Base-by-base conservation (phyloP, 1,140 invertebrate species). In the Teleogryllus occipitalis region DNA sequence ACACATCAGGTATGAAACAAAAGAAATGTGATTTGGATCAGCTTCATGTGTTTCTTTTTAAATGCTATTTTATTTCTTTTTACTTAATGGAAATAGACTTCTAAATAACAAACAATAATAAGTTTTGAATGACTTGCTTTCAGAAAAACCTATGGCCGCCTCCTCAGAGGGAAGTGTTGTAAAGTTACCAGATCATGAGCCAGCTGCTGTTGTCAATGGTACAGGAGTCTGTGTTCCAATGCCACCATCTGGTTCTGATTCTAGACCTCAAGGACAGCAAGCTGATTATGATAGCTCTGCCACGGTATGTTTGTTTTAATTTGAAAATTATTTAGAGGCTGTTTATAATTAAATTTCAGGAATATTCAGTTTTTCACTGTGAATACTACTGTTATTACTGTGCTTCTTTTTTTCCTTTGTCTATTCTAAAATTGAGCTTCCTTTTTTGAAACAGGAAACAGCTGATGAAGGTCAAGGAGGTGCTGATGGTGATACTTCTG, bases 211-310 rank as follows among this genome's bases (percentile, higher is more conserved):
- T 14, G 54, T 65, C 10, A 65, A 65, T 18, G 54, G 54, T 65
- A 65, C 54, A 14, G 54, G 54, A 3, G 54, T 65, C 10, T 14
- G 54, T 18, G 10, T 65, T 7, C 0, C 54, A 18, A 18, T 10
- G 54, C 54, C 54, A 65, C 54, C 54, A 18, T 18, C 48, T 49
- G 76, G 48, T 12, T 15, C n/a, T 48, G 76, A 77, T 8, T 21
- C 39, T 48, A 18, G 76, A 49, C 12, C 76, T 48, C 78, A 78
- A 73, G 65, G 78, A 74, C 78, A 78, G 77, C 77, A 78, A 82
- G 93, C 95, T 86, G 93, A 96, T 86, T 95, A 94, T 85, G 94
- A 93, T 85, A 95, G 92, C 82, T 95, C 92, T 80, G 94, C 94
- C 77, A 96, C 95, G 75, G 89, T 90, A 87, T 87, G 86, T 39